These are phyloP conservation scores for Hemithea aestivaria DNA, from an alignment of 2,888 invertebrate genomes.

Conservation along the genomic window DNA sequence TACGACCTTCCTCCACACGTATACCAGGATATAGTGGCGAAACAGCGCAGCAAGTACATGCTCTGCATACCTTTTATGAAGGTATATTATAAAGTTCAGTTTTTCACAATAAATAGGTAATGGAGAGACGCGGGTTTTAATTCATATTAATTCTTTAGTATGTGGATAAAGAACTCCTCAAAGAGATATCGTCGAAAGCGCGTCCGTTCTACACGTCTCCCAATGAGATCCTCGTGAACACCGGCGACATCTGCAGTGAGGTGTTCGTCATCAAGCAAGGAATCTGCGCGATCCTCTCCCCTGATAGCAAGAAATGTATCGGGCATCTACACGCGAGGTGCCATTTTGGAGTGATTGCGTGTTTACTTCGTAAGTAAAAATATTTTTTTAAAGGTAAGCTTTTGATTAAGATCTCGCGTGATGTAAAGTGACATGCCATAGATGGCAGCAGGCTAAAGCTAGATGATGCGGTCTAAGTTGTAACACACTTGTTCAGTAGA, in stretches of 20 bases:
- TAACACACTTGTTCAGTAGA: too few relatives aligned
- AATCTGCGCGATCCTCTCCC: conserved; percentile 57
- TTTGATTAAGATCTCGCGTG: too few relatives aligned
- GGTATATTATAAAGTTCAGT: too few relatives aligned
- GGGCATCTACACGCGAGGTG: conserved; percentile 34
- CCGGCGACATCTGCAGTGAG: conserved; percentile 62
- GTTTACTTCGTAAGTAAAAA: conserved; percentile 52
- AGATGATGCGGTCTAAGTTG: too few relatives aligned
- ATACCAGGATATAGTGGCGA: conserved; percentile 57
- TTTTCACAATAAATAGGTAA: too few relatives aligned
- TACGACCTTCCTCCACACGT: conserved; percentile 62
- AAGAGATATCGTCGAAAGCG: conserved; percentile 46
- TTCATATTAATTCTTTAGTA: conserved; percentile 32
- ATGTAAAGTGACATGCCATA: too few relatives aligned
- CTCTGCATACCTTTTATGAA: conserved; percentile 58
- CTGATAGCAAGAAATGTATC: conserved; percentile 39
- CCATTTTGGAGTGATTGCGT: conserved; percentile 55
- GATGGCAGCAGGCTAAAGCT: too few relatives aligned
- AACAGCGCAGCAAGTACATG: conserved; percentile 55
- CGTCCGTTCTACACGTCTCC: conserved; percentile 58
- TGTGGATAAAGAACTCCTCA: conserved; percentile 52
- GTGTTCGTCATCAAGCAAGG: conserved; percentile 61
- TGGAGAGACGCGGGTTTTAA: too few relatives aligned
- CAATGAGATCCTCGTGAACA: conserved; percentile 59
- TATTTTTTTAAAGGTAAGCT: too few relatives aligned